Evolutionary conservation across 2,888 invertebrate species (phyloP).

Genomic region (Caenorhabditis auriculariae): DNA sequence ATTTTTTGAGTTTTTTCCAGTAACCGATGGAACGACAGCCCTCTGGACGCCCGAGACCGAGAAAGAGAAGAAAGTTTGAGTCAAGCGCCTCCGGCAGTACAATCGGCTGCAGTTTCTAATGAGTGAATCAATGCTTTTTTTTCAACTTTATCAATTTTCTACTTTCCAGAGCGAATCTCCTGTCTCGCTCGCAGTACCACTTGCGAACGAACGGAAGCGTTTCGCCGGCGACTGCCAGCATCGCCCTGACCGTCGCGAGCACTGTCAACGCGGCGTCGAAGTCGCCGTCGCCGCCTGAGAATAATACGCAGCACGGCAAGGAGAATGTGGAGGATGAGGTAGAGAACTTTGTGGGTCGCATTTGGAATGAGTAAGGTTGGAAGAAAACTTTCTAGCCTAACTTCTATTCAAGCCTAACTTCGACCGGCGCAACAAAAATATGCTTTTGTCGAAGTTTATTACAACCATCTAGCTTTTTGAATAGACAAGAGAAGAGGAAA

Average conservation of each 20-base stretch:
- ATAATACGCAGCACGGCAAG: constrained; percentile 24
- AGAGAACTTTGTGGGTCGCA: background rate
- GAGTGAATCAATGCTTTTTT: background rate
- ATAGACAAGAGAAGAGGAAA: too few species aligned
- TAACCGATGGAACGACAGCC: too few species aligned
- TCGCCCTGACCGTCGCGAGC: constrained; percentile 22
- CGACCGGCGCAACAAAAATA: too few species aligned
- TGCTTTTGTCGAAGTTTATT: too few species aligned
- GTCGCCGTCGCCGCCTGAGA: constrained; percentile 19
- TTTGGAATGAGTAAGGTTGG: background rate
- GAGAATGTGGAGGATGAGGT: constrained; percentile 1
- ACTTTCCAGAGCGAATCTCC: constrained; percentile 12
- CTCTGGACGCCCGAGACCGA: too few species aligned
- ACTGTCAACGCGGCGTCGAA: constrained; percentile 12
- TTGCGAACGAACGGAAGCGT: constrained; percentile 25
- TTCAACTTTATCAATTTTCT: background rate
- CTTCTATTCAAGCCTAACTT: too few species aligned
- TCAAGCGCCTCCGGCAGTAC: too few species aligned
- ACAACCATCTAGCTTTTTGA: too few species aligned
- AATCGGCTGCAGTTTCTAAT: too few species aligned
- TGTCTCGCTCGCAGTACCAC: constrained; percentile 11
- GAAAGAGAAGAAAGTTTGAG: too few species aligned
- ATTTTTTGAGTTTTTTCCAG: background rate
- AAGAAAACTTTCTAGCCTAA: too few species aligned
- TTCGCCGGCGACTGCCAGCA: constrained; percentile 24